These are phyloP conservation scores for Lucilia sericata DNA, from an alignment of 1,140 invertebrate genomes.

Conservation along the genomic window DNA sequence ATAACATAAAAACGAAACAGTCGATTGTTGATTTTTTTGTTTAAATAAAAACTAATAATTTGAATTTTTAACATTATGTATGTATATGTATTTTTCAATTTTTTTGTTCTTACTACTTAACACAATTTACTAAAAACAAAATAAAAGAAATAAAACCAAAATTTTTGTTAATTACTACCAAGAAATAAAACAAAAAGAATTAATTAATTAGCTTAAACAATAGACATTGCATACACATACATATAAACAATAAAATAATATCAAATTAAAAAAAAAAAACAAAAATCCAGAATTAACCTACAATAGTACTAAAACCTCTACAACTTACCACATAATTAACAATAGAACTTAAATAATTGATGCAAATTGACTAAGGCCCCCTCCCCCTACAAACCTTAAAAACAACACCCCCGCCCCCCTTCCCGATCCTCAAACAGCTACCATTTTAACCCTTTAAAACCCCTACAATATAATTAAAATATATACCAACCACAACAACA, in stretches of 20 bases:
- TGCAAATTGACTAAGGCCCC: not conserved
- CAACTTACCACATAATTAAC: not conserved
- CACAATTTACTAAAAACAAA: not conserved
- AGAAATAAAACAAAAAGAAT: slow-evolving; percentile 17
- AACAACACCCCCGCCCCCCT: not conserved
- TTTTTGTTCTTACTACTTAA: no score
- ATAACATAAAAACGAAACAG: not conserved
- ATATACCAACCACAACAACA: not conserved
- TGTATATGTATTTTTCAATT: not conserved
- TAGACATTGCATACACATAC: slow-evolving; percentile 20
- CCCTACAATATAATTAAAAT: not conserved
- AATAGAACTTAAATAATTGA: slow-evolving; percentile 4
- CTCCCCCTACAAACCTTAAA: not conserved
- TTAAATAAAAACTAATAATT: slow-evolving; percentile 6
- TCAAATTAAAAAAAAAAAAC: not conserved
- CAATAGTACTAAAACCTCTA: slow-evolving; percentile 31
- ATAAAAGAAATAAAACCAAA: not conserved
- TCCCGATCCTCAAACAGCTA: not conserved
- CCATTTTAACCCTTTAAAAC: not conserved
- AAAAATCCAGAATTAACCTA: slow-evolving; percentile 33
- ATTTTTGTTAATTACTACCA: not conserved
- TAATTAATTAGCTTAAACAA: slow-evolving; percentile 47
- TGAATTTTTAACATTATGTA: not conserved
- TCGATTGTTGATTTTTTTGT: slow-evolving; percentile 41
- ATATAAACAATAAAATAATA: slow-evolving; percentile 34